These are phyloP conservation scores for Habropoda laboriosa DNA, from an alignment of 1,140 invertebrate genomes.

Conservation along the genomic window DNA sequence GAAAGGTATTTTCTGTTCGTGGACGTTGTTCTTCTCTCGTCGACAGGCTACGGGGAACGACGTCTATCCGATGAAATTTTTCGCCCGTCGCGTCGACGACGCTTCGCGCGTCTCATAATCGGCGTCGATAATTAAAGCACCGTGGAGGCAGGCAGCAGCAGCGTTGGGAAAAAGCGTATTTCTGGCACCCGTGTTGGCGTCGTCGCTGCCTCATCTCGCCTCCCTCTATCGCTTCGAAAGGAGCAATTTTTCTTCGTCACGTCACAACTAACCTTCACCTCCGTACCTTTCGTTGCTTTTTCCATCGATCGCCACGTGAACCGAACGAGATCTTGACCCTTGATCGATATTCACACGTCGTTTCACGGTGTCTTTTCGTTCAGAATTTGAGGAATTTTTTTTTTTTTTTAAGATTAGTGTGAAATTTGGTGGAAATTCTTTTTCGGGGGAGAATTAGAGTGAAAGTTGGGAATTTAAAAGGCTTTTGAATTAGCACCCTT, in stretches of 20 bases:
- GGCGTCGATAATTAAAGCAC: neutral
- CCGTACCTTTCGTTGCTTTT: neutral
- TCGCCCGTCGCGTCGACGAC: neutral
- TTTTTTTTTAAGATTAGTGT: no score
- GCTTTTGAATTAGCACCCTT: no score
- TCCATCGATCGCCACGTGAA: constrained; percentile 6
- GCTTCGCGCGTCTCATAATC: neutral
- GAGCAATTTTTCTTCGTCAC: constrained; percentile 16
- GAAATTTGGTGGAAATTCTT: no score
- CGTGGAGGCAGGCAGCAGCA: neutral
- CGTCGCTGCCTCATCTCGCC: no score
- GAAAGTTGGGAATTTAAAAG: no score
- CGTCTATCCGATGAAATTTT: constrained; percentile 4
- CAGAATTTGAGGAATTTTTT: no score
- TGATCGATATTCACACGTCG: no score
- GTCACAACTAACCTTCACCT: neutral
- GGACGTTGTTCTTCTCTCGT: constrained; percentile 22
- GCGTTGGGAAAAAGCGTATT: constrained; percentile 1
- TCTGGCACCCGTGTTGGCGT: no score
- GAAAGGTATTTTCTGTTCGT: constrained; percentile 34
- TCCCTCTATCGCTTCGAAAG: neutral
- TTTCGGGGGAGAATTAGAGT: no score
- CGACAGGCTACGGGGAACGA: no score
- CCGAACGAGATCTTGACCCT: constrained; percentile 17
- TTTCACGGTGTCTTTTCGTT: no score